phyloP scores from a whole-genome alignment of 2,797 vertebrate species.

The Phoebastria nigripes region DNA sequence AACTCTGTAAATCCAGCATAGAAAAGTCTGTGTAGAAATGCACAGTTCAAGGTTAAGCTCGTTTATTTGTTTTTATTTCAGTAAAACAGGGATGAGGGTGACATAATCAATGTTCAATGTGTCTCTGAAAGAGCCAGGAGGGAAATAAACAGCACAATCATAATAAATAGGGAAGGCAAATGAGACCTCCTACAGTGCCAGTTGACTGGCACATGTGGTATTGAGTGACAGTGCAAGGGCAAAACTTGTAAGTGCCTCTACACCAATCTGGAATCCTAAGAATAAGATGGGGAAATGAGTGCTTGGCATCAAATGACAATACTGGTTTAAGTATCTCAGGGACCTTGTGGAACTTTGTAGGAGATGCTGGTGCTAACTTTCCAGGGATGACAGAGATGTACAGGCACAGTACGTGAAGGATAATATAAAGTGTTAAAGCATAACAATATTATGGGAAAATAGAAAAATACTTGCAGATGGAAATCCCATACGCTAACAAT shows the following conservation, averaged over 20 bases:
- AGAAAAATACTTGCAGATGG: background rate
- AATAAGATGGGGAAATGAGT: background rate
- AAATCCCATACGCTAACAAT: background rate
- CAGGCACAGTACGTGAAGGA: background rate
- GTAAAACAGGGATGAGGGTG: background rate
- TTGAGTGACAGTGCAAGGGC: background rate
- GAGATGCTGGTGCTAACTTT: background rate
- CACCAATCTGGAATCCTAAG: background rate
- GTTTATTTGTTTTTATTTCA: background rate
- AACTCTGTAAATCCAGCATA: background rate
- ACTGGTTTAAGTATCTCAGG: background rate
- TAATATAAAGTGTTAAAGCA: background rate
- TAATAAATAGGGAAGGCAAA: conserved; percentile 15
- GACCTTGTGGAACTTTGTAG: background rate
- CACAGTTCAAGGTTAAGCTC: background rate
- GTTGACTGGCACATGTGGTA: background rate
- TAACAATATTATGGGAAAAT: background rate
- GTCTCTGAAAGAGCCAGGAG: background rate
- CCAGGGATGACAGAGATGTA: background rate
- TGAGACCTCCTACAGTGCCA: background rate
- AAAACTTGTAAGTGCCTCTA: background rate
- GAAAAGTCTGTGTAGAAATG: background rate
- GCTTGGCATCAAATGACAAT: background rate
- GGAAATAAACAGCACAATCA: background rate
- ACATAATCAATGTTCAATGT: background rate